These are phyloP conservation scores for Cyclargus thomasi DNA, from an alignment of 1,140 invertebrate species.

Conservation along the genomic window DNA sequence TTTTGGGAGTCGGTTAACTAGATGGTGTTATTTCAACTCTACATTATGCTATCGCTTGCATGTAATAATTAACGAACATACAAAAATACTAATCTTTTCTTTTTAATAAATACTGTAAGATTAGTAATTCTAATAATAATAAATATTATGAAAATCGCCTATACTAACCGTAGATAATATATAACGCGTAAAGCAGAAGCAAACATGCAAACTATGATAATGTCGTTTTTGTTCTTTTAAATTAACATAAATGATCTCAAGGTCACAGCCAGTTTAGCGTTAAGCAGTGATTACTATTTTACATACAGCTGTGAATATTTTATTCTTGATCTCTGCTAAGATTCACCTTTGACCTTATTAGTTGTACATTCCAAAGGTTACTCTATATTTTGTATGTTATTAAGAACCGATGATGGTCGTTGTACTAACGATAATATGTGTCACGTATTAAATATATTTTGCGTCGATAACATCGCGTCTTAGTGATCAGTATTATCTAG, in stretches of 20 bases:
- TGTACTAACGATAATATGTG: background rate
- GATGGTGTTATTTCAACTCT: too few species aligned
- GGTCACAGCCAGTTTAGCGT: constrained; percentile 7
- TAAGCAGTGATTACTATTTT: background rate
- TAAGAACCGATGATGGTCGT: background rate
- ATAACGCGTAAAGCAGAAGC: background rate
- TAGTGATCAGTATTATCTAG: too few species aligned
- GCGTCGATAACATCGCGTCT: background rate
- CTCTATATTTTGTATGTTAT: background rate
- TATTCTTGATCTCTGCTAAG: background rate
- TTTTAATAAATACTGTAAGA: too few species aligned
- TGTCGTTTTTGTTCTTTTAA: constrained; percentile 8
- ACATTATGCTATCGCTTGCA: too few species aligned
- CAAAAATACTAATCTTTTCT: too few species aligned
- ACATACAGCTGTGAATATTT: background rate
- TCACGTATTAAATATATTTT: background rate
- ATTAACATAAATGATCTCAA: constrained; percentile 14
- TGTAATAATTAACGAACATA: too few species aligned
- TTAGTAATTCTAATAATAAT: too few species aligned
- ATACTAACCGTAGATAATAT: background rate
- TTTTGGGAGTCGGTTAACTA: too few species aligned
- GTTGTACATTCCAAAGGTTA: background rate
- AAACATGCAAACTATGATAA: constrained; percentile 3
- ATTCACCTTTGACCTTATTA: background rate
- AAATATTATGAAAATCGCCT: background rate